Evolutionary conservation across 2,888 invertebrate species (phyloP).

Genomic region (Drosophila gaucha): DNA sequence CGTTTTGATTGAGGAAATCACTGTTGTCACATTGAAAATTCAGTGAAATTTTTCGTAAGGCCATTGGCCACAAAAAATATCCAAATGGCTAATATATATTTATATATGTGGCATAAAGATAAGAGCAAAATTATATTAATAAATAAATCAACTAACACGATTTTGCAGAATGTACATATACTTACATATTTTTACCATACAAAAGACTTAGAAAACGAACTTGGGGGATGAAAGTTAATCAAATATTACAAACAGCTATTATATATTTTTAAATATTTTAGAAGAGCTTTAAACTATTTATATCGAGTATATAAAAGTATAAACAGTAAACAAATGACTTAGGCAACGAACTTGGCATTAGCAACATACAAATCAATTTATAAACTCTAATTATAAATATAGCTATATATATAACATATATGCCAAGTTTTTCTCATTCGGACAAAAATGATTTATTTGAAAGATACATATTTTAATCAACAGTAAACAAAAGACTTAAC

Average conservation of each 20-base stretch:
- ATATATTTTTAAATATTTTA: no score
- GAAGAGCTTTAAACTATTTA: neutral
- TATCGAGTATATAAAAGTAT: neutral
- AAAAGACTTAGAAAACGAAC: slow-evolving; percentile 52
- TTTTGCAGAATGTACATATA: no score
- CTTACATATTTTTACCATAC: neutral
- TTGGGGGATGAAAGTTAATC: no score
- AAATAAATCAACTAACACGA: no score
- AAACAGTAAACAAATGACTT: slow-evolving; percentile 15
- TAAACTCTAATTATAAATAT: neutral
- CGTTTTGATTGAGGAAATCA: slow-evolving; percentile 79
- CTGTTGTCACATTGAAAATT: slow-evolving; percentile 67
- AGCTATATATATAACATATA: neutral
- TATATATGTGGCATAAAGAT: neutral
- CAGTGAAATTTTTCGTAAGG: slow-evolving; percentile 73
- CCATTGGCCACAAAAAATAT: slow-evolving; percentile 28
- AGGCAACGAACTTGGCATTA: slow-evolving; percentile 56
- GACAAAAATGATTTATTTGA: neutral
- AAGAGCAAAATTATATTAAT: neutral
- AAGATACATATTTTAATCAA: neutral
- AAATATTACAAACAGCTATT: no score
- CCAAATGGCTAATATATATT: neutral
- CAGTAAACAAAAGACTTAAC: slow-evolving; percentile 66
- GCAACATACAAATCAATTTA: neutral
- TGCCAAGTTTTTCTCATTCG: no score